Evolutionary conservation across 2,113 vertebrate species (phyloP).

Genomic region (Burhinus oedicnemus): DNA sequence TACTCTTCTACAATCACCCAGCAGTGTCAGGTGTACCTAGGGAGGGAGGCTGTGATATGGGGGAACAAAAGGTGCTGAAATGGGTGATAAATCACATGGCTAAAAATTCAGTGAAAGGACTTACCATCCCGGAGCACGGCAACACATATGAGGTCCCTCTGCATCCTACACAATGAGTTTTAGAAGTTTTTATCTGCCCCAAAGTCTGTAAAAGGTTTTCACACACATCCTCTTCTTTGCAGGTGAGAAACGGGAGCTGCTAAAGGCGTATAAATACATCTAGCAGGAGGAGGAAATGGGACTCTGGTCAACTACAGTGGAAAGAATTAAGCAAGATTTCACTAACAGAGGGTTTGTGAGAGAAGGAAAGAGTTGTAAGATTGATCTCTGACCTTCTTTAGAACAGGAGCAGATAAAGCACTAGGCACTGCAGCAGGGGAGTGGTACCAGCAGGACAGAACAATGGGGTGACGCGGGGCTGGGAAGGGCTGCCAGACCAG

Average conservation of each 20-base stretch:
- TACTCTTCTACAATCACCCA: background rate
- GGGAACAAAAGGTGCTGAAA: background rate
- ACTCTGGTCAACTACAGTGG: background rate
- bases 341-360: background rate
- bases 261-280: background rate
- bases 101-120: background rate
- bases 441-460: background rate
- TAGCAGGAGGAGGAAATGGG: background rate
- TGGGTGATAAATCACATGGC: background rate
- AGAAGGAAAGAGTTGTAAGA: background rate
- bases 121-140: background rate
- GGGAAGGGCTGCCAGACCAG: background rate
- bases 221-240: fast-evolving
- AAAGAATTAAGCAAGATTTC: background rate
- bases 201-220: background rate
- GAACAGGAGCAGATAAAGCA: background rate
- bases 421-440: background rate
- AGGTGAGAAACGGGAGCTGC: background rate
- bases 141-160: background rate
- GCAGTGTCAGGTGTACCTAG: background rate
- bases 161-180: background rate
- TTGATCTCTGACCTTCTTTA: background rate
- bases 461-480: fast-evolving
- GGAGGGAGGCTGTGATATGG: background rate
- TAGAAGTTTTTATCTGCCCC: background rate